phyloP scores from a whole-genome alignment of 2,888 invertebrate species.

The Dendrolimus pini region DNA sequence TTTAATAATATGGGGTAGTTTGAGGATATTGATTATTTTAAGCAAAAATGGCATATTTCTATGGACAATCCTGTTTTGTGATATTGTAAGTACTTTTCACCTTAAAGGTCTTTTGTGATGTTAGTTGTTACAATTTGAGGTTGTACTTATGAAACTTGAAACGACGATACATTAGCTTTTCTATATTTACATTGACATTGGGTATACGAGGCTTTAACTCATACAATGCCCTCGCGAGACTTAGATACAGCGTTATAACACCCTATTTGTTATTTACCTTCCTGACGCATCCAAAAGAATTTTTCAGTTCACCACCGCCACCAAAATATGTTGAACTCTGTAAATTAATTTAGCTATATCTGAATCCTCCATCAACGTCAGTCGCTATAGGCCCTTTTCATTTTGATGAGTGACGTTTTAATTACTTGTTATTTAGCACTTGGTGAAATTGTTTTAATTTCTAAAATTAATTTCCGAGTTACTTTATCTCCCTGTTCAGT shows the following conservation, averaged over 20 bases:
- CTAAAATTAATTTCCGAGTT: conserved; percentile 18
- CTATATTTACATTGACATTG: background rate
- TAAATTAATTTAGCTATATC: conserved; percentile 36
- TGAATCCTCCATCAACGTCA: conserved; percentile 35
- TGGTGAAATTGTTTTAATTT: conserved; percentile 28
- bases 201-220: conserved; percentile 14
- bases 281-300: background rate
- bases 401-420: conserved; percentile 36
- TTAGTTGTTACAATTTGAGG: no score
- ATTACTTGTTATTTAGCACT: conserved; percentile 33
- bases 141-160: no score
- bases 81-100: no score
- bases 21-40: no score
- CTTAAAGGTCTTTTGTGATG: no score
- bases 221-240: conserved; percentile 33
- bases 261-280: background rate
- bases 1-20: no score
- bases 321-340: conserved; percentile 21
- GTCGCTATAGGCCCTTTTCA: conserved; percentile 24
- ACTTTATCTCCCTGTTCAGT: conserved; percentile 5
- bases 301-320: conserved; percentile 2
- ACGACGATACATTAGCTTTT: no score
- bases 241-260: background rate
- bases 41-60: no score
- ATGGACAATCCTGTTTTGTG: no score